Percentiles rank a stretch among this genome's conserved stretches.
Evolutionary conservation across 2,797 vertebrate genomes (phyloP).

Genomic region (Fundulus diaphanus): DNA sequence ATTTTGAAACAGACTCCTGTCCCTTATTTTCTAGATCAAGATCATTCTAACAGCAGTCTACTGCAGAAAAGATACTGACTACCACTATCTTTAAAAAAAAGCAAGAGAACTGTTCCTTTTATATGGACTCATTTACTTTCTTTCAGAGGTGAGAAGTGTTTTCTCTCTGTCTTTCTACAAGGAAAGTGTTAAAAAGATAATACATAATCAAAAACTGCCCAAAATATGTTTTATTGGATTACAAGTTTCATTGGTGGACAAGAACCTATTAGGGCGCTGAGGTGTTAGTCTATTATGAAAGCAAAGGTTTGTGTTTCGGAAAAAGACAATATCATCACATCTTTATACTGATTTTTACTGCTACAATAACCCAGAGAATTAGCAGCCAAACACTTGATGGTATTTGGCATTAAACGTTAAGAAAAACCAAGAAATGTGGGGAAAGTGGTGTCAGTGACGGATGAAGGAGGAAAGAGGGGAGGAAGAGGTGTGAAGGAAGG

Average conservation of each 20-base stretch:
- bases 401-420: background rate
- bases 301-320: background rate
- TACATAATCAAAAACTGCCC: background rate
- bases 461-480: conserved; percentile 71
- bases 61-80: background rate
- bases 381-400: background rate
- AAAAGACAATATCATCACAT: background rate
- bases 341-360: background rate
- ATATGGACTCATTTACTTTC: background rate
- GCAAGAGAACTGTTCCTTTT: no score
- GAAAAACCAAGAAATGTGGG: conserved; percentile 48
- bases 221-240: background rate
- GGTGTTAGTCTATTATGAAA: no score
- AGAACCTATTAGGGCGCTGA: no score
- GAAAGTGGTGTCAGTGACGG: conserved; percentile 82
- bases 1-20: background rate
- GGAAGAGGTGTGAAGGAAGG: conserved; percentile 84
- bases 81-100: background rate
- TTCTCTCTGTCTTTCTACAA: background rate
- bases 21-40: background rate
- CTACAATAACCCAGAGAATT: background rate
- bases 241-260: background rate
- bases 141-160: background rate
- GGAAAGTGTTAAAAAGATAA: background rate
- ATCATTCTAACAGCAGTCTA: background rate